Base-by-base conservation (phyloP, 2,113 vertebrate species). In the Gambusia holbrooki region DNA sequence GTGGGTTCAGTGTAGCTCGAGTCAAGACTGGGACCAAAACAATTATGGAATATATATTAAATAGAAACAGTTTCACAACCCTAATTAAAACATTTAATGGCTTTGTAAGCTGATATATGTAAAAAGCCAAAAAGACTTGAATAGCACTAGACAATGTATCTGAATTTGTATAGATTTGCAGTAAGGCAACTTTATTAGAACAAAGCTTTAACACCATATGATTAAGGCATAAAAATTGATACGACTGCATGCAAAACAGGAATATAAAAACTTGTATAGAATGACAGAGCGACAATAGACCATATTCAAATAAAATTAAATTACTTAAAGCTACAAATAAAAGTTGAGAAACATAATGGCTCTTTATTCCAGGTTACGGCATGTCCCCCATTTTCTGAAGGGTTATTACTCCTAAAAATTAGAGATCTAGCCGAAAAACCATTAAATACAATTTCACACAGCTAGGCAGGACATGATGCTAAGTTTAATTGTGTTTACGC, bases 31-130 rank as follows among this genome's bases (percentile, higher is more conserved):
- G 0, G 62, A 32, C 19, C 71, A 70, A 0, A 69, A 7, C 7
- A 65, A 66, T 48, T 6, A 62, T 22, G 51, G n/a, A n/a, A 19
- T 45, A 81, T 71, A 61, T 11, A 45, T 71, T 73, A 28, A 29
- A 51, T 45, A n/a, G 58, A 65, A 63, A 72, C 15, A 14, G 30
- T 69, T 73, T 61, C 25, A 65, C 19, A 33, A 14, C 8, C 51
- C 62, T 48, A 25, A 37, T 27, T 3, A 66, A 82, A 62, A 13
- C 9, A 22, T 48, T 51, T 35, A 8, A 15, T 51, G n/a, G 25
- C 66, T 7, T 60, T 61, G 2, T 48, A 32, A 40, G 48, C 27
- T n/a, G 29, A 22, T 14, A 27, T 28, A 17, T 30, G 5, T 45
- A 30, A 30, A 29, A 40, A 45, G 5, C 33, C 68, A 51, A 11